A percentile compares a stretch with the other conserved stretches of the same genome.
These are phyloP conservation scores for Peromyscus eremicus DNA, from an alignment of 2,797 vertebrate genomes.

Conservation along the genomic window DNA sequence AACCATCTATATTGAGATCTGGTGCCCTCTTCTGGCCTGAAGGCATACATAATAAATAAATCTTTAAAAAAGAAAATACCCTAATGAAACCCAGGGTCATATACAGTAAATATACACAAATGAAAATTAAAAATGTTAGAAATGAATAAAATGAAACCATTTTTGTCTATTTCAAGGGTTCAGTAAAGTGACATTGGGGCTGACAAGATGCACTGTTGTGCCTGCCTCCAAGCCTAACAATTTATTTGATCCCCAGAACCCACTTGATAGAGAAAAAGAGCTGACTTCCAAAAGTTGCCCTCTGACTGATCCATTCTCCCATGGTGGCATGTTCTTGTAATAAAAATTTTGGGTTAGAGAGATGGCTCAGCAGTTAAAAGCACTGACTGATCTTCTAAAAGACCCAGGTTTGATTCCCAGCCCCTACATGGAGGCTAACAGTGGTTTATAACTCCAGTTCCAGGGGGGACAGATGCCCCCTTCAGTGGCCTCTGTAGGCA, in stretches of 20 bases:
- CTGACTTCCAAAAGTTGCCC: not conserved
- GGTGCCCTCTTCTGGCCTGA: no score
- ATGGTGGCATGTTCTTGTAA: no score
- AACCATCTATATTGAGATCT: no score
- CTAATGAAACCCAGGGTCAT: not conserved
- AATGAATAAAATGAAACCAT: not conserved
- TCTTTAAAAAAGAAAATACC: no score
- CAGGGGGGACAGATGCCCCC: not conserved
- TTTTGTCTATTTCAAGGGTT: constrained; percentile 30
- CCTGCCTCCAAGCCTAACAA: no score
- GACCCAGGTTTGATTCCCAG: not conserved
- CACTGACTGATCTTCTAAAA: not conserved
- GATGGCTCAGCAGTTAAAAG: not conserved
- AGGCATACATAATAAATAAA: no score
- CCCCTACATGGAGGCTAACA: no score
- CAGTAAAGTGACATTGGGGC: not conserved
- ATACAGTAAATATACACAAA: not conserved
- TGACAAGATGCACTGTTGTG: not conserved
- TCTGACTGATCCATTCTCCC: not conserved
- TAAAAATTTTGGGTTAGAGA: not conserved
- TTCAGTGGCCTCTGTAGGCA: not conserved
- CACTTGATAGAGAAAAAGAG: not conserved
- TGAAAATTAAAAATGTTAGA: not conserved
- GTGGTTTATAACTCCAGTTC: not conserved
- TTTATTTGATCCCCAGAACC: not conserved